Base-by-base conservation (phyloP, 2,113 vertebrate genomes). In the Oncorhynchus nerka region DNA sequence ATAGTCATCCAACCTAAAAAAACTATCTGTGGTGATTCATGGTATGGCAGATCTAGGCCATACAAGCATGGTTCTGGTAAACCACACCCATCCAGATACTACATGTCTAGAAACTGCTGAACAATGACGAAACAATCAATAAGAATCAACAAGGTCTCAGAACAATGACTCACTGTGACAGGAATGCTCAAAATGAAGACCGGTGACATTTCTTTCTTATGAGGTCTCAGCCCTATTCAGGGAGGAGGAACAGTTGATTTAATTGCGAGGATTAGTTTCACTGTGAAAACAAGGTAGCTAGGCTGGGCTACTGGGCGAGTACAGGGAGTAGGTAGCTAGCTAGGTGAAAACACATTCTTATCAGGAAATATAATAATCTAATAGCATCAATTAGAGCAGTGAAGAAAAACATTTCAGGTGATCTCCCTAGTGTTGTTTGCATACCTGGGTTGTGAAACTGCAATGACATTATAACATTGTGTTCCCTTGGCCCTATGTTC, bases 161-260 rank as follows among this genome's bases (percentile, higher is more conserved):
- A 75, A 48, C 74, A 73, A 39, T 71, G 76, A 70, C 74, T 0
- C 61, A 75, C n/a, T 22, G 4, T 5, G 69, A 71, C 49, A 83
- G 84, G 78, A 73, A 90, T 86, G 84, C 39, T 8, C 66, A 67
- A 83, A 89, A 92, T 90, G 86, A 83, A 74, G 85, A 28, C 51
- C 0, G 73, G 73, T 70, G 1, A 68, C 90, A 87, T 89, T 86
- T 81, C 24, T 80, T 49, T 76, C 69, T 65, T 22, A 72, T 81
- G 57, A 30, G 20, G 66, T 1, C 49, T 19, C 76, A 68, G 34
- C 72, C 59, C 48, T 64, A 73, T 80, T 80, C 78, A 22, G n/a
- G 15, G 51, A 55, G 16, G 34, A 48, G 48, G 65, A 30, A 24
- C 19, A 19, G 57, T 68, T 64, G 66, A 19, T 69, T 79, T 75